A percentile compares a stretch with the other conserved stretches of the same genome.
Conservation (phyloP, 2,113 vertebrate species). For the Clupea harengus region DNA sequence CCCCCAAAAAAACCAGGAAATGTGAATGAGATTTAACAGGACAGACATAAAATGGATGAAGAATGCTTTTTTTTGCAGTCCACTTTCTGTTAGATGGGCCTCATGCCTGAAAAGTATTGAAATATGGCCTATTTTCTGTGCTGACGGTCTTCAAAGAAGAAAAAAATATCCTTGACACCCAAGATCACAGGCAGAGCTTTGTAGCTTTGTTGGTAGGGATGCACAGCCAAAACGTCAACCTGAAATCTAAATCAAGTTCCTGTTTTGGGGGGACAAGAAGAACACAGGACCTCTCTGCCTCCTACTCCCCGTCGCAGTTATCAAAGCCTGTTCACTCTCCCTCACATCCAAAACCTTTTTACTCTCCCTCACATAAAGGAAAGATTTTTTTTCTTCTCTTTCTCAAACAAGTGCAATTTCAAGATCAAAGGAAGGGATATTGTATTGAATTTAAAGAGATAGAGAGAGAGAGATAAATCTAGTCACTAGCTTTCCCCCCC, state of each 20-base stretch:
- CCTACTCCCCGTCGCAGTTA: neutral
- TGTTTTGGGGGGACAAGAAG: neutral
- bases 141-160: neutral
- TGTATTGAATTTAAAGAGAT: neutral
- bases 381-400: neutral
- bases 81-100: neutral
- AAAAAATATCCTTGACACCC: neutral
- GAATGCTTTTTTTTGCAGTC: neutral
- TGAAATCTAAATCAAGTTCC: conserved; percentile 2
- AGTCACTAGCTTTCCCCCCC: neutral
- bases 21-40: neutral
- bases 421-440: neutral
- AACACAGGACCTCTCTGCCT: neutral
- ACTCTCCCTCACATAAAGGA: neutral
- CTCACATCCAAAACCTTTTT: neutral
- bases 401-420: neutral
- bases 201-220: neutral
- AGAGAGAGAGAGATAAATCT: neutral
- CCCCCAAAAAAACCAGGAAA: neutral
- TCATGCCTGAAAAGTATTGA: neutral
- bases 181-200: neutral
- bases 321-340: neutral
- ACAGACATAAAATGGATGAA: neutral
- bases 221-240: neutral
- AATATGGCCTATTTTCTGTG: neutral